Percentiles rank a stretch among this genome's conserved stretches.
phyloP scores from a whole-genome alignment of 2,797 vertebrate genomes.

The Poeciliopsis paucimaculata region DNA sequence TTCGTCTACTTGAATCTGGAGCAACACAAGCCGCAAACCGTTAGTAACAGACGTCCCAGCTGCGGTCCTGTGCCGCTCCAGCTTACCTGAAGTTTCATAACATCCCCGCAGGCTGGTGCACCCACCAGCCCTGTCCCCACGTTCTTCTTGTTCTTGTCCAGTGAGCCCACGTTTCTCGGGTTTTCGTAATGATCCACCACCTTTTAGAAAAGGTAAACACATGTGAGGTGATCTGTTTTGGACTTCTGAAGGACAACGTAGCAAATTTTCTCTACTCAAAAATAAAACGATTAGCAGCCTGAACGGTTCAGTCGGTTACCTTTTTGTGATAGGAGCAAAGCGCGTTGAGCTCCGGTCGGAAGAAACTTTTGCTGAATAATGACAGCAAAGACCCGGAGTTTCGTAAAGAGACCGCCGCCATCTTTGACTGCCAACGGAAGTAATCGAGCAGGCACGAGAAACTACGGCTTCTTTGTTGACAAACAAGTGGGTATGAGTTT shows the following conservation, averaged over 20 bases:
- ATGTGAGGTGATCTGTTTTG: neutral
- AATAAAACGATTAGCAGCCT: fast-evolving
- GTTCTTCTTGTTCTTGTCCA: slow-evolving; percentile 90
- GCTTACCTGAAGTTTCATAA: slow-evolving; percentile 96
- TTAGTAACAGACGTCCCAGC: neutral
- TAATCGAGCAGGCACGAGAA: slow-evolving; percentile 27
- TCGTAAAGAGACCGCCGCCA: slow-evolving; percentile 64
- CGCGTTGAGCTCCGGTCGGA: slow-evolving; percentile 40
- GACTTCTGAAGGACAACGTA: neutral
- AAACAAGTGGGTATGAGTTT: slow-evolving; percentile 25
- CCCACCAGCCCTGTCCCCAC: slow-evolving; percentile 97
- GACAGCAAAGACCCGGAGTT: slow-evolving; percentile 58
- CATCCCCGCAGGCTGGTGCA: slow-evolving; percentile 95
- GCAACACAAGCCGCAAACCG: slow-evolving; percentile 5
- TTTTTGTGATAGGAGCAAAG: slow-evolving; percentile 77
- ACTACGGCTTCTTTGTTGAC: slow-evolving; percentile 42
- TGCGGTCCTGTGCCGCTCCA: neutral
- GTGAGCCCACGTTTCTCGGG: slow-evolving; percentile 93
- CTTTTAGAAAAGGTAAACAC: slow-evolving; percentile 63
- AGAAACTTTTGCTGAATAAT: slow-evolving; percentile 45
- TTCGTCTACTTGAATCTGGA: slow-evolving; percentile 88
- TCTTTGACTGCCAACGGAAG: slow-evolving; percentile 62
- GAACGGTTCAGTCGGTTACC: slow-evolving; percentile 43
- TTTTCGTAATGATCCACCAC: slow-evolving; percentile 98
- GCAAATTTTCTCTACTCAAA: neutral